Conservation (phyloP, 2,113 vertebrate genomes). For the Chroicocephalus ridibundus region DNA sequence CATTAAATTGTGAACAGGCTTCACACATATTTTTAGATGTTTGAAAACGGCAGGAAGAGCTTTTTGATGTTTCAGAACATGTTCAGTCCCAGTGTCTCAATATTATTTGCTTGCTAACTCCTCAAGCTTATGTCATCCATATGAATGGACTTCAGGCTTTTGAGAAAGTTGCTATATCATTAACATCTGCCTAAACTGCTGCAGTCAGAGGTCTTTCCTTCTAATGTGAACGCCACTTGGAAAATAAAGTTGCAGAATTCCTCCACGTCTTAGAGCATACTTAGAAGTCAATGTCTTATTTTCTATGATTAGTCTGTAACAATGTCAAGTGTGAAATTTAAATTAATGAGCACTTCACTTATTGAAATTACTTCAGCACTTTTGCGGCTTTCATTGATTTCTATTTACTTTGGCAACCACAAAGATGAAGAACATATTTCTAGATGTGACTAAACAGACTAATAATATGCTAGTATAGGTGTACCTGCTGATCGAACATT, state of each 20-base stretch:
- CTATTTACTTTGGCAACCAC: conserved; percentile 74
- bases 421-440: conserved; percentile 67
- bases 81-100: not conserved
- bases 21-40: conserved; percentile 74
- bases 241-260: conserved; percentile 60
- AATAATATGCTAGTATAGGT: conserved; percentile 35
- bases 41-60: conserved; percentile 73
- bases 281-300: conserved; percentile 69
- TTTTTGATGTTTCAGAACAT: conserved; percentile 76
- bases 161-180: conserved; percentile 4
- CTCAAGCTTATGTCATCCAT: conserved; percentile 49
- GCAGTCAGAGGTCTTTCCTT: conserved; percentile 53
- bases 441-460: conserved; percentile 59
- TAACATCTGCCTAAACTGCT: conserved; percentile 52
- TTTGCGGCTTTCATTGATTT: conserved; percentile 74
- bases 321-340: conserved; percentile 76
- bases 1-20: conserved; percentile 78
- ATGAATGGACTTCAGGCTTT: conserved; percentile 43
- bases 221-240: conserved; percentile 48
- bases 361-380: conserved; percentile 77
- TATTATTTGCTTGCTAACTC: conserved; percentile 32
- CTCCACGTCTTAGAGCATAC: conserved; percentile 30
- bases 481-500: conserved; percentile 38
- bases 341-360: conserved; percentile 73
- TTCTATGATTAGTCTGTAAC: conserved; percentile 62